These are phyloP conservation scores for Drosophila kambysellisi DNA, from an alignment of 2,888 invertebrate genomes.

Conservation along the genomic window DNA sequence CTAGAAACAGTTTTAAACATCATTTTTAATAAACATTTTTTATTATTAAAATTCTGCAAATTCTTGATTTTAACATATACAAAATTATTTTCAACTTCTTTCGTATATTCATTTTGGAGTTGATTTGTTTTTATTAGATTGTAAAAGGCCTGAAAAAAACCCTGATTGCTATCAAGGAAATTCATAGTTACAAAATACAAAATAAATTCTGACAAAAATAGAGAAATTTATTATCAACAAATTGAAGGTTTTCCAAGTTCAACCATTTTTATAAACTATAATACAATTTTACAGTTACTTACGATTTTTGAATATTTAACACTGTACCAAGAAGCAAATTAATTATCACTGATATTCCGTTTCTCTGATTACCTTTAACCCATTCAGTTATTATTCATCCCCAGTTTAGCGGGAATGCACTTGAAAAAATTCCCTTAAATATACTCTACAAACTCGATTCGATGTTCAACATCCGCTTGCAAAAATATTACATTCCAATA, in stretches of 20 bases:
- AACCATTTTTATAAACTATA: background rate
- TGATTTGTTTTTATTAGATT: too few species aligned
- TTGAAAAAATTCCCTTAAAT: background rate
- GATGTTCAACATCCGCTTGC: slow-evolving; percentile 11
- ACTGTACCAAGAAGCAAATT: background rate
- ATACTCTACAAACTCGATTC: background rate
- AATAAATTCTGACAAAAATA: background rate
- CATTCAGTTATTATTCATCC: background rate
- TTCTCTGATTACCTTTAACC: background rate
- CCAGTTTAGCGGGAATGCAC: background rate
- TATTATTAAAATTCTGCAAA: too few species aligned
- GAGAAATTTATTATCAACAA: too few species aligned
- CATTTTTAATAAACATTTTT: background rate
- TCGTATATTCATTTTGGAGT: too few species aligned
- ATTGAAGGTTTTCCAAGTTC: background rate
- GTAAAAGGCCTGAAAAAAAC: too few species aligned
- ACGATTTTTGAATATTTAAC: background rate
- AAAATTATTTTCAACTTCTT: too few species aligned
- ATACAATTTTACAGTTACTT: background rate
- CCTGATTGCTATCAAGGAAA: too few species aligned
- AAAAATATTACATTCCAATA: background rate
- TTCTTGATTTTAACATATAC: too few species aligned
- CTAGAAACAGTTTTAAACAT: background rate
- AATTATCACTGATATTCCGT: slow-evolving; percentile 1
- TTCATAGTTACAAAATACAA: too few species aligned